phyloP scores from a whole-genome alignment of 2,113 vertebrate genomes.

The Sander lucioperca region DNA sequence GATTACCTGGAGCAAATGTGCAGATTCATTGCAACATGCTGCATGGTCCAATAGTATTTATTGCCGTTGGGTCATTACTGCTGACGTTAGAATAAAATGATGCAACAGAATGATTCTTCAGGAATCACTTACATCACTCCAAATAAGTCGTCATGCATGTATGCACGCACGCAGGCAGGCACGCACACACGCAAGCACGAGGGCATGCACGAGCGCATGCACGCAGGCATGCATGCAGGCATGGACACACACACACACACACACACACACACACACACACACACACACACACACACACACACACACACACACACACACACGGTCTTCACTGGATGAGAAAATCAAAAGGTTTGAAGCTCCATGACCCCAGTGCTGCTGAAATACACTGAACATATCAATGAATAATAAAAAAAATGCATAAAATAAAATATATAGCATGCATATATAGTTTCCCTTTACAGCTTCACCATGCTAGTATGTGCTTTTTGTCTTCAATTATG shows the following conservation, averaged over 20 bases:
- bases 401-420: not conserved
- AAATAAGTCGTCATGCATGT: not conserved
- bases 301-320: not conserved
- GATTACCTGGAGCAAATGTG: conserved; percentile 51
- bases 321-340: not conserved
- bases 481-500: not conserved
- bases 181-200: not conserved
- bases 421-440: not conserved
- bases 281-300: too few relatives aligned
- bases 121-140: conserved; percentile 28
- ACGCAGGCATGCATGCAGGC: too few relatives aligned
- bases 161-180: not conserved
- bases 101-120: conserved; percentile 29
- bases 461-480: not conserved
- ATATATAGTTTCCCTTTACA: too few relatives aligned
- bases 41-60: conserved; percentile 29
- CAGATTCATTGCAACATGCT: conserved; percentile 29
- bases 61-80: conserved; percentile 53
- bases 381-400: not conserved
- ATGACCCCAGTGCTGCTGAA: not conserved
- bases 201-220: too few relatives aligned
- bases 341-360: not conserved
- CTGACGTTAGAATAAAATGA: conserved; percentile 39
- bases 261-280: too few relatives aligned
- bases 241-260: too few relatives aligned